Evolutionary conservation across 2,888 invertebrate genomes (phyloP).

Genomic region (Hipparchia semele): DNA sequence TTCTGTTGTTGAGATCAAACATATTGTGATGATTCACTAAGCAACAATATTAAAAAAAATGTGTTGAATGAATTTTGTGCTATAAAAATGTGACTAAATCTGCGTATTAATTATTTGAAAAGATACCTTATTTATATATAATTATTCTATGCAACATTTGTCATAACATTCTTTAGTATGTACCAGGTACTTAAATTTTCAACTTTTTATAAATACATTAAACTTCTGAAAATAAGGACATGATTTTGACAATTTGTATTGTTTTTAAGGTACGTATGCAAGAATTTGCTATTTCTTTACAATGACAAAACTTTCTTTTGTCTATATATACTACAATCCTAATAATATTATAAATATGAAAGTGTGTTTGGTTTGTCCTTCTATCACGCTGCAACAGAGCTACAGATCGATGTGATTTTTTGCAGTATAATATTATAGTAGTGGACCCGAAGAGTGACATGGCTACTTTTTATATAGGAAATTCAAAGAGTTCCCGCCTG

Average conservation of each 20-base stretch:
- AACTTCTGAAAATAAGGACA: conserved; percentile 58
- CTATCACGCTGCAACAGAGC: too few species aligned
- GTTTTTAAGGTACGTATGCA: conserved; percentile 56
- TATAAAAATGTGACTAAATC: conserved; percentile 28
- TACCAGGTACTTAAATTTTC: conserved; percentile 12
- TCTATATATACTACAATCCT: not conserved
- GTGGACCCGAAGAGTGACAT: too few species aligned
- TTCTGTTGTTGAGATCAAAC: not conserved
- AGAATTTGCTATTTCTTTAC: conserved; percentile 73
- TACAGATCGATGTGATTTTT: too few species aligned
- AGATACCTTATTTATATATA: not conserved
- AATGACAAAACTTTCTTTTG: conserved; percentile 40
- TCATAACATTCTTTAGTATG: conserved; percentile 14
- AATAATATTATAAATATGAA: not conserved
- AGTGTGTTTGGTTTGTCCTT: too few species aligned
- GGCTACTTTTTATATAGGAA: too few species aligned
- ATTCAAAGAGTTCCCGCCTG: too few species aligned
- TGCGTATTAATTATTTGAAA: not conserved
- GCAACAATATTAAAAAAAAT: conserved; percentile 2
- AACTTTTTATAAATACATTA: conserved; percentile 35
- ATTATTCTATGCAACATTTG: conserved; percentile 13
- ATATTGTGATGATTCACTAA: conserved; percentile 8
- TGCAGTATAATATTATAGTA: too few species aligned
- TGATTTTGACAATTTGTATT: conserved; percentile 65
- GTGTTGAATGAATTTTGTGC: not conserved